Evolutionary conservation across 2,888 invertebrate genomes (phyloP).

Genomic region (Thera britannica): DNA sequence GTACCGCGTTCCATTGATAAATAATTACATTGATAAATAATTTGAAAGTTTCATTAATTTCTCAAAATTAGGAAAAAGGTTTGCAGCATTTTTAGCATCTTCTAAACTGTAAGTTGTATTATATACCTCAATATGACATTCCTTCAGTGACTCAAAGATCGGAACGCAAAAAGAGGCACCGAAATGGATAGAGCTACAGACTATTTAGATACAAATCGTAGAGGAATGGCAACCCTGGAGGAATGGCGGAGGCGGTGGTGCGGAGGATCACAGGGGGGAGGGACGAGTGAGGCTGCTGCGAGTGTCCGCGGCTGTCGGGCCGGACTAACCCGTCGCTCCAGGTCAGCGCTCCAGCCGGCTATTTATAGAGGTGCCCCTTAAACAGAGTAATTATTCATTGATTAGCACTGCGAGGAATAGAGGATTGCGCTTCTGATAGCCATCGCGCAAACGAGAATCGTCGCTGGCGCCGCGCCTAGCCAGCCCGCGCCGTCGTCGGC

Average conservation of each 20-base stretch:
- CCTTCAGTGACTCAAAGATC: constrained; percentile 7
- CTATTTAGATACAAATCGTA: constrained; percentile 22
- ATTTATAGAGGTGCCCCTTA: constrained; percentile 85
- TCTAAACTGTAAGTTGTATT: no score
- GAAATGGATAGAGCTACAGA: background rate
- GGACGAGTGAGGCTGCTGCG: constrained; percentile 69
- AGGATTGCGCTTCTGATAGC: constrained; percentile 84
- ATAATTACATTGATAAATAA: no score
- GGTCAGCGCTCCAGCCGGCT: constrained; percentile 84
- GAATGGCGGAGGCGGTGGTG: constrained; percentile 46
- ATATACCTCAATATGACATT: background rate
- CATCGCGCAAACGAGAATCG: constrained; percentile 81
- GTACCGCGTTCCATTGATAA: background rate
- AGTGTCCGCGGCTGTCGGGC: constrained; percentile 81
- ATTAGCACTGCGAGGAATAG: constrained; percentile 85
- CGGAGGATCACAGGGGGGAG: constrained; percentile 40
- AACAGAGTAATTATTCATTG: constrained; percentile 86
- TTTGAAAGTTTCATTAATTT: no score
- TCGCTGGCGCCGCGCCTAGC: constrained; percentile 73
- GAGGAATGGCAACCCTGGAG: constrained; percentile 41
- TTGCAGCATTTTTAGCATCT: no score
- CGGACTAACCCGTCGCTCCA: constrained; percentile 84
- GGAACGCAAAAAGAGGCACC: constrained; percentile 7
- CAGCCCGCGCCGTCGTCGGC: constrained; percentile 44
- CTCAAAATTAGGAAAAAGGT: no score